Evolutionary conservation across 1,140 invertebrate genomes (phyloP), one percentile per base, ranked within the genome.

Genomic region (Dreissena rostriformis): DNA sequence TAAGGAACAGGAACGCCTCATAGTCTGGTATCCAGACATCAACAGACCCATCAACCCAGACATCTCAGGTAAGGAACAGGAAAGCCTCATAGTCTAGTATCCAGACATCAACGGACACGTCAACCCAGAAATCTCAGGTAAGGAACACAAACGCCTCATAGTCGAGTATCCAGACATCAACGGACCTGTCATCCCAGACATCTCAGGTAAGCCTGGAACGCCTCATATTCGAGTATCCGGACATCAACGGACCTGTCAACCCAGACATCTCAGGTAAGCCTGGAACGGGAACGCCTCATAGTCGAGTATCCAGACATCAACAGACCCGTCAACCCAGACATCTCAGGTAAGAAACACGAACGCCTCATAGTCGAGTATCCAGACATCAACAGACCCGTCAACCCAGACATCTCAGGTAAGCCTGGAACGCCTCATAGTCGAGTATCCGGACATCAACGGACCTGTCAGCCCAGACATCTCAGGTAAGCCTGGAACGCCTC

Each of bases 271-370:
- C 84, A 76, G 91, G 92, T 92, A 80, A 67, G 72, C 77, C 26
- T 29, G 72, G 91, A 93, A 67, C 78, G 87, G 67, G 91, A 92
- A 74, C 85, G 86, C 80, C 77, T 93, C 7, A 83, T 93, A 15
- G 88, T 93, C 4, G 92, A 92, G 74, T 93, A 93, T 81, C 92
- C 92, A 17, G 92, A 93, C 76, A 87, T 93, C 0, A 92, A 93
- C 86, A 91, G 91, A 4, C 91, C 90, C n/a, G 89, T 92, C 49
- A 91, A 92, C 76, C 86, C 88, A 22, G 90, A 92, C 78, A 22
- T 90, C 49, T 77, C 84, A 76, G 91, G 92, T 92, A 80, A 67
- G 72, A 91, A 93, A 67, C 78, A 87, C 66, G 91, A 92, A 74
- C 85, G 86, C 80, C 77, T 93, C 7, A 83, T 93, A 15, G 88